Percentiles rank a stretch among this genome's conserved stretches.
Conservation (phyloP, 2,113 vertebrate genomes). For the Lipophrys pholis region DNA sequence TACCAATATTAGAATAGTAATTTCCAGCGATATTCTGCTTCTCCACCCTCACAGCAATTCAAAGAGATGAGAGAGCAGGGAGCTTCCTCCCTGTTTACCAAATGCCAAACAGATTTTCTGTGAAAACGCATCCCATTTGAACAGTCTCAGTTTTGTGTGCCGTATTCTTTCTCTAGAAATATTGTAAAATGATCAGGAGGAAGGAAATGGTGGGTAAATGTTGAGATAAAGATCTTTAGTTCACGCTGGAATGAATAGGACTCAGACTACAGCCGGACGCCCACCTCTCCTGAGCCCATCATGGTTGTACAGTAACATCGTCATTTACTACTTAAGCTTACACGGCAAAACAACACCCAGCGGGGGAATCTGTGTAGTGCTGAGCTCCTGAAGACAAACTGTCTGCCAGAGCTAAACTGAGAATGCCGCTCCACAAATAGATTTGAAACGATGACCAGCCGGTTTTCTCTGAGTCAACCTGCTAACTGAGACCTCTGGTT, state of each 20-base stretch:
- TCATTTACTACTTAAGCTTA: conserved; percentile 25
- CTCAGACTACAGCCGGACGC: not conserved
- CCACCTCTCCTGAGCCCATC: conserved; percentile 4
- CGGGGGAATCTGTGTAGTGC: conserved; percentile 1
- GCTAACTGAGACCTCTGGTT: conserved; percentile 1
- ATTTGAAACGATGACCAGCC: conserved; percentile 13
- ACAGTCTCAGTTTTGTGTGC: not conserved
- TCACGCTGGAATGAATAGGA: no score
- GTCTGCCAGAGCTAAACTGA: not conserved
- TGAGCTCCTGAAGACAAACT: conserved; percentile 8
- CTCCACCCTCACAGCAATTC: conserved; percentile 39
- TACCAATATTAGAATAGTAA: conserved; percentile 67
- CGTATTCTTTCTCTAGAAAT: not conserved
- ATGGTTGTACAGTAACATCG: conserved; percentile 4
- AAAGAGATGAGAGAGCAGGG: conserved; percentile 9
- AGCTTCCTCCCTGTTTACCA: conserved; percentile 11
- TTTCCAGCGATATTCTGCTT: conserved; percentile 53
- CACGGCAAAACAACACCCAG: conserved; percentile 3
- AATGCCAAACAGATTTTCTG: conserved; percentile 17
- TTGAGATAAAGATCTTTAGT: not conserved
- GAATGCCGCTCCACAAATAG: conserved; percentile 7
- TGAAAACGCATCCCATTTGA: not conserved
- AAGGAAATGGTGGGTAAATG: not conserved
- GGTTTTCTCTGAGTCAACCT: not conserved
- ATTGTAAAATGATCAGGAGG: not conserved